Base-by-base conservation (phyloP, 2,113 vertebrate genomes). In the Prionailurus viverrinus region DNA sequence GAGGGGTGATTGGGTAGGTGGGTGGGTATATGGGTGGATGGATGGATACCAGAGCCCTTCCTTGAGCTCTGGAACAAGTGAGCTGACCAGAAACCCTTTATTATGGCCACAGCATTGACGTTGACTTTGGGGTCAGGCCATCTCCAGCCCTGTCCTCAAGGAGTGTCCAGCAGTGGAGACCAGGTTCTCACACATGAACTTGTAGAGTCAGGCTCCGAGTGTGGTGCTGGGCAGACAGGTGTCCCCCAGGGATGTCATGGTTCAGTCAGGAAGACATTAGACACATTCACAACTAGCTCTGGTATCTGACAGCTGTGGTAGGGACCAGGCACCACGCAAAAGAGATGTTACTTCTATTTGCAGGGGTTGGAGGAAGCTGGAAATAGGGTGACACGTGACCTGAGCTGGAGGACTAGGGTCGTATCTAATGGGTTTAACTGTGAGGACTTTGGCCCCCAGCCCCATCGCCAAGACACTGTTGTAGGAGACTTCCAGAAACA, bases 1-100 rank as follows among this genome's bases (percentile, higher is more conserved):
- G 39, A 15, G 27, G 73, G 21, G 1, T 27, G 36, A 2, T 18
- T 41, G 27, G 9, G 4, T 13, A 3, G 25, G 6, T 2, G 0
- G n/a, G 13, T 58, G 25, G 36, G 63, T 48, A 16, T 7, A 33
- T 14, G 82, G 27, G 3, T 23, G 4, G 39, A 3, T 15, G 31
- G 33, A 3, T 53, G n/a, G 85, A 55, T 45, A 27, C 29, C 27
- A 73, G 19, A 4, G 9, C 65, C 39, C 51, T 36, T 58, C 71
- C 68, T 45, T 81, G 61, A 85, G 13, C 16, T 73, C 88, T 68
- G 45, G 45, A 51, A 45, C 25, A 18, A 41, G 14, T 65, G 25
- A 51, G 16, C 48, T 81, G 9, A 14, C 58, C 80, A 55, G 73
- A 91, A 71, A 16, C 25, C n/a, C 36, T 51, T 45, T 53, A 14